Conservation (phyloP, 2,888 invertebrate genomes). For the Carcina quercana region DNA sequence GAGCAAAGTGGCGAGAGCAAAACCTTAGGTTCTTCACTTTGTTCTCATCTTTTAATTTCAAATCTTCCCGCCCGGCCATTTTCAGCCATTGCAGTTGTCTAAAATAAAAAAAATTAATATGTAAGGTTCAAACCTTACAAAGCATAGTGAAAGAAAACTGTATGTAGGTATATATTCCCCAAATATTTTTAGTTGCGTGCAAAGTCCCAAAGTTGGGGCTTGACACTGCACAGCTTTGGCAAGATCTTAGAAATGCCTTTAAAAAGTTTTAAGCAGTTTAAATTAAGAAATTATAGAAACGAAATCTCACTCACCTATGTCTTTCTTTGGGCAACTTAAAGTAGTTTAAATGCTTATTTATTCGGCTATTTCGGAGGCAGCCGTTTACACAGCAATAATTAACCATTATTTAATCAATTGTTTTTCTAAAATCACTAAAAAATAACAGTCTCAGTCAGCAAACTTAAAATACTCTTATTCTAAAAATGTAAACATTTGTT, state of each 20-base stretch:
- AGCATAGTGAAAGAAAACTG: neutral
- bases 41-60: slow-evolving; percentile 30
- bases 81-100: slow-evolving; percentile 52
- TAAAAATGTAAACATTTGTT: too few species aligned
- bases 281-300: neutral
- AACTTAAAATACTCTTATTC: too few species aligned
- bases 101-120: slow-evolving; percentile 3
- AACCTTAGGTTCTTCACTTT: slow-evolving; percentile 32
- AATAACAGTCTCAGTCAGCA: too few species aligned
- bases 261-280: neutral
- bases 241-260: neutral
- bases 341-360: slow-evolving; percentile 49
- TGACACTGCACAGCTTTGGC: neutral
- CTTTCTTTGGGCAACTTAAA: slow-evolving; percentile 53
- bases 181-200: neutral
- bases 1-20: slow-evolving; percentile 55
- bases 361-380: slow-evolving; percentile 52
- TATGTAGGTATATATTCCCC: neutral
- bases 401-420: slow-evolving; percentile 51
- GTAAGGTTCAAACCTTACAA: neutral
- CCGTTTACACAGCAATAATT: slow-evolving; percentile 59
- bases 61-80: slow-evolving; percentile 42
- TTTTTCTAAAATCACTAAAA: too few species aligned
- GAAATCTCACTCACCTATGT: slow-evolving; percentile 31
- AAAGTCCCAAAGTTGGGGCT: neutral